Evolutionary conservation across 2,888 invertebrate species (phyloP).

Genomic region (Apamea anceps): DNA sequence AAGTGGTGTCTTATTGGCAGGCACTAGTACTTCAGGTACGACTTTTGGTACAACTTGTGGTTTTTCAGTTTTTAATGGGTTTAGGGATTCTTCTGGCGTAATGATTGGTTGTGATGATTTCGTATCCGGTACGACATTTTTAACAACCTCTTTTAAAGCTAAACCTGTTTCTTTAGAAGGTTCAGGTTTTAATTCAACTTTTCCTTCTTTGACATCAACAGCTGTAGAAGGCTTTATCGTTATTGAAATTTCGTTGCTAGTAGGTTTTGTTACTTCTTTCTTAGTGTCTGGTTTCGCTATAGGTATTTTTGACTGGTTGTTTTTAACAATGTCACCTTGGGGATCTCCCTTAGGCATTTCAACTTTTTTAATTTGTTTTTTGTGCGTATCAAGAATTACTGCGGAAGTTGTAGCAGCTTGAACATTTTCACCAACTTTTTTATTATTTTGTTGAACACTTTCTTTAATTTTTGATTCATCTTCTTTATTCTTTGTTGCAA

Average conservation of each 20-base stretch:
- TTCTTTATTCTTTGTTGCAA: conserved; percentile 14
- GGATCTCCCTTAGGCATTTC: background rate
- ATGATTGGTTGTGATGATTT: conserved; percentile 5
- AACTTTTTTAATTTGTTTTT: conserved; percentile 10
- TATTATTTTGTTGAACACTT: conserved; percentile 11
- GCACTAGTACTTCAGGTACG: background rate
- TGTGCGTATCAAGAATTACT: background rate
- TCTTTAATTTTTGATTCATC: conserved; percentile 31
- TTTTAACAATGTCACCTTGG: conserved; percentile 17
- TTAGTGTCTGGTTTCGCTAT: conserved; percentile 27
- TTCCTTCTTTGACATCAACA: conserved; percentile 9
- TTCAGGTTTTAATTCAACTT: conserved; percentile 1
- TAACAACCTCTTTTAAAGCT: conserved; percentile 13
- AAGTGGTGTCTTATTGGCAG: conserved; percentile 12
- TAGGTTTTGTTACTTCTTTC: conserved; percentile 14
- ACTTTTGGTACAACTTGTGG: conserved; percentile 2
- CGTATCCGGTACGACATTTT: conserved; percentile 14
- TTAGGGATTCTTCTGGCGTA: conserved; percentile 11
- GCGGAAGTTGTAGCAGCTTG: conserved; percentile 10
- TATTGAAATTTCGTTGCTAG: conserved; percentile 4
- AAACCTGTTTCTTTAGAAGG: conserved; percentile 3
- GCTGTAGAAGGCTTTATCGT: background rate
- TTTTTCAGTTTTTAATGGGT: conserved; percentile 19
- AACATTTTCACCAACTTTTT: conserved; percentile 9
- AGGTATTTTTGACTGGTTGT: conserved; percentile 54